Evolutionary conservation across 1,140 invertebrate genomes (phyloP), one percentile per base, ranked within the genome.

Genomic region (Drosophila cardini): DNA sequence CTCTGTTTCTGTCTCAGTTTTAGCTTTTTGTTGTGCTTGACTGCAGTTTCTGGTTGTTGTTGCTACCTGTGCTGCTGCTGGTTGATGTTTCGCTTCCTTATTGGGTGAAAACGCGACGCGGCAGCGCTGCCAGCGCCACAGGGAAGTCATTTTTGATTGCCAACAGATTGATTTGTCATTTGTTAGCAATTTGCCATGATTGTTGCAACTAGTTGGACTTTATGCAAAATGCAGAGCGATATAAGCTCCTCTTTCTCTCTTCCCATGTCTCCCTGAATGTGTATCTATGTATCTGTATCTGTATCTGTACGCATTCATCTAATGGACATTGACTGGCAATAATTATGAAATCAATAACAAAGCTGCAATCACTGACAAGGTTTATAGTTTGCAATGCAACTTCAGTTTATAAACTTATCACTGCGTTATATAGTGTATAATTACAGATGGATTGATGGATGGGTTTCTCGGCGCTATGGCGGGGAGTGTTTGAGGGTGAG

Each of bases 101-200:
- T 89, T 90, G 77, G 84, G 84, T 89, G 84, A 90, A 89, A 89
- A 85, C n/a, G 89, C 79, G 72, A 61, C 43, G 55, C 65, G 40
- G 68, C 65, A 21, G 57, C 45, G 56, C 40, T 6, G 4, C 2
- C 16, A 50, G 62, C 53, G 60, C 53, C 70, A 72, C 62, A 70
- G 76, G 84, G 73, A 89, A 87, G 80, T 87, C 46, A 46, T 58
- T 68, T 78, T 87, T 87, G 84, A 87, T 89, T 87, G 76, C 80
- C 73, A 76, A 36, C 76, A 79, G 85, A 87, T 87, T 87, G 84
- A 87, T 87, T 87, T 87, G 85, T 87, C 85, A 83, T 89, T 80
- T 78, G 60, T 48, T 70, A 40, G 61, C 72, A 70, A 73, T 73
- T 73, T 73, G 71, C 71, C 71, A 56, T 42, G 40, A 71, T 52